Evolutionary conservation across 2,797 vertebrate genomes (phyloP).

Genomic region (Esox masquinongy): DNA sequence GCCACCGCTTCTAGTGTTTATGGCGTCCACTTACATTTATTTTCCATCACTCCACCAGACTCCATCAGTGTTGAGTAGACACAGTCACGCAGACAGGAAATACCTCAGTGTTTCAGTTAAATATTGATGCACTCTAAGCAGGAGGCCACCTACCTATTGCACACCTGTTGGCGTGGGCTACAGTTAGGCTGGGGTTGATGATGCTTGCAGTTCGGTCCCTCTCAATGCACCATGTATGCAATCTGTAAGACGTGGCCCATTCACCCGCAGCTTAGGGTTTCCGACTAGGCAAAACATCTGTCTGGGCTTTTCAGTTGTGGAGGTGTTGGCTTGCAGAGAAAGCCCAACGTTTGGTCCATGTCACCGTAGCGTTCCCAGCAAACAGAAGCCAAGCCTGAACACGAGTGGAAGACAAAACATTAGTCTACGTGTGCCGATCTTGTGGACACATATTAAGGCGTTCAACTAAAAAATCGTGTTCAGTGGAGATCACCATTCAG

Average conservation of each 20-base stretch:
- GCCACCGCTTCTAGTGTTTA: constrained; percentile 54
- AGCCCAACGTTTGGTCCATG: not conserved
- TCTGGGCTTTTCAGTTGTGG: constrained; percentile 1
- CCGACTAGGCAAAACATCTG: not conserved
- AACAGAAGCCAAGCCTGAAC: too few species aligned
- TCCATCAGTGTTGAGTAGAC: constrained; percentile 57
- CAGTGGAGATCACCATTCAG: too few species aligned
- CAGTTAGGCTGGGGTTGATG: not conserved
- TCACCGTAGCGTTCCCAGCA: not conserved
- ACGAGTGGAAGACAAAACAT: too few species aligned
- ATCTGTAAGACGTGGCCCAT: not conserved
- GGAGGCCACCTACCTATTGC: not conserved
- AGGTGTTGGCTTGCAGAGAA: constrained; percentile 3
- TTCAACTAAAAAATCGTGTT: too few species aligned
- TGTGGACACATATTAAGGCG: too few species aligned
- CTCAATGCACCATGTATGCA: not conserved
- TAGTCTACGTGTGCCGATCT: too few species aligned
- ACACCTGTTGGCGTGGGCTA: not conserved
- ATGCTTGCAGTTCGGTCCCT: not conserved
- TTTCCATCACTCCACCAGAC: constrained; percentile 54
- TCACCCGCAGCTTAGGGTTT: not conserved
- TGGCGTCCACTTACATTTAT: constrained; percentile 64
- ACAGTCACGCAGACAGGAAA: constrained; percentile 39
- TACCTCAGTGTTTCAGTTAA: not conserved
- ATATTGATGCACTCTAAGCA: not conserved